Conservation (phyloP, 2,113 vertebrate genomes). For the Platysteira castanea region DNA sequence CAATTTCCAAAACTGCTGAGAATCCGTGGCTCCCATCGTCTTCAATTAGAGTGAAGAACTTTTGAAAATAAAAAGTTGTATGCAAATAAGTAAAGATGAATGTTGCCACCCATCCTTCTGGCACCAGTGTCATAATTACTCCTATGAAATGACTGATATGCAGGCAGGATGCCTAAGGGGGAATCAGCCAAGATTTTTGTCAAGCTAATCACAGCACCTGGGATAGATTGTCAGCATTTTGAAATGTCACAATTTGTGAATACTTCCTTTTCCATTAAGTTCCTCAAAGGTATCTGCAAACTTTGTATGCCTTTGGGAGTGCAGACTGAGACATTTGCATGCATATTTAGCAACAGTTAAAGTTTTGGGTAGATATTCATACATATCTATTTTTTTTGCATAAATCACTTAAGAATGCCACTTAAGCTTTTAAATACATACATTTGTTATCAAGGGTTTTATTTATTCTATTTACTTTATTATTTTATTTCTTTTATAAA, state of each 20-base stretch:
- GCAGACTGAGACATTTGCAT: neutral
- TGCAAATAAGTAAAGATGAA: slow-evolving; percentile 8
- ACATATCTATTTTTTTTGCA: neutral
- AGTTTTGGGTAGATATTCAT: neutral
- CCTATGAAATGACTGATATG: neutral
- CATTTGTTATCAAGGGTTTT: neutral
- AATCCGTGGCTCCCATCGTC: neutral
- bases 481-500: neutral
- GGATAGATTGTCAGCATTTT: neutral
- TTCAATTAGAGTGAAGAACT: slow-evolving; percentile 5
- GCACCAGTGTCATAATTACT: neutral
- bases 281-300: neutral
- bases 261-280: neutral
- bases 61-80: slow-evolving; percentile 1
- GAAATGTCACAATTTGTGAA: neutral
- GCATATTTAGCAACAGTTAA: neutral
- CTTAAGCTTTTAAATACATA: neutral
- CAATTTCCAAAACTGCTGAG: neutral
- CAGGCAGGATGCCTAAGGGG: neutral
- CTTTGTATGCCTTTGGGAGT: neutral
- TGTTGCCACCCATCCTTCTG: slow-evolving; percentile 20
- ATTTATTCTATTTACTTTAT: neutral
- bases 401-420: neutral
- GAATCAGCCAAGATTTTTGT: neutral
- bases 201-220: neutral